These are phyloP conservation scores for Noctua comes DNA, from an alignment of 2,888 invertebrate genomes.

Conservation along the genomic window DNA sequence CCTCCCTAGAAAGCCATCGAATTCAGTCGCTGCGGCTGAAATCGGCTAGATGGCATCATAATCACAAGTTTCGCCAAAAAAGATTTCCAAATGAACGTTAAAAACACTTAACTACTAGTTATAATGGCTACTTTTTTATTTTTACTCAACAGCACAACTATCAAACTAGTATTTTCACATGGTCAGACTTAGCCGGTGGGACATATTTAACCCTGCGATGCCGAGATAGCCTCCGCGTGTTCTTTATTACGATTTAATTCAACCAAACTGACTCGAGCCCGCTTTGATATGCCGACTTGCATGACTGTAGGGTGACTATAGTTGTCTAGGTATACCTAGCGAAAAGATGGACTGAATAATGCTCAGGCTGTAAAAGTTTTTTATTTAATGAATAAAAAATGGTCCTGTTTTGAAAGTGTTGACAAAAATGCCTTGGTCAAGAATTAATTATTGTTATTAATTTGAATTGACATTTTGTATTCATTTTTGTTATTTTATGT, in stretches of 20 bases:
- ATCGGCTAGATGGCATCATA: too few relatives aligned
- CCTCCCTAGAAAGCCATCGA: too few relatives aligned
- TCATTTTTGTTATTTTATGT: too few relatives aligned
- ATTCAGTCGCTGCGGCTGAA: too few relatives aligned
- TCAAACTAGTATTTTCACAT: conserved; percentile 74
- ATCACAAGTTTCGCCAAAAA: too few relatives aligned
- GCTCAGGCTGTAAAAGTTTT: neutral
- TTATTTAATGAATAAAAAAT: neutral
- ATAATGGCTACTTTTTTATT: conserved; percentile 23
- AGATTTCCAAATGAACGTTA: neutral
- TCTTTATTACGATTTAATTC: conserved; percentile 89
- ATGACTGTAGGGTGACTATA: conserved; percentile 71
- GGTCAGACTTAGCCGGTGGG: conserved; percentile 74
- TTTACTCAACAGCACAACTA: conserved; percentile 61
- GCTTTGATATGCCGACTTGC: conserved; percentile 87
- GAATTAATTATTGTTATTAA: too few relatives aligned
- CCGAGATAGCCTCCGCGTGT: conserved; percentile 78
- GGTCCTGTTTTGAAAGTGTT: neutral
- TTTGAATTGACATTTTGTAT: too few relatives aligned
- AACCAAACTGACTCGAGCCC: conserved; percentile 79
- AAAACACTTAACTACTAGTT: neutral
- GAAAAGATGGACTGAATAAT: neutral
- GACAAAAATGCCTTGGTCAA: neutral
- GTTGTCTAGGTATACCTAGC: neutral
- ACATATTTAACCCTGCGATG: conserved; percentile 80